Evolutionary conservation across 1,140 invertebrate genomes (phyloP), one percentile per base, ranked within the genome.

Genomic region (Diploscapter pachys): DNA sequence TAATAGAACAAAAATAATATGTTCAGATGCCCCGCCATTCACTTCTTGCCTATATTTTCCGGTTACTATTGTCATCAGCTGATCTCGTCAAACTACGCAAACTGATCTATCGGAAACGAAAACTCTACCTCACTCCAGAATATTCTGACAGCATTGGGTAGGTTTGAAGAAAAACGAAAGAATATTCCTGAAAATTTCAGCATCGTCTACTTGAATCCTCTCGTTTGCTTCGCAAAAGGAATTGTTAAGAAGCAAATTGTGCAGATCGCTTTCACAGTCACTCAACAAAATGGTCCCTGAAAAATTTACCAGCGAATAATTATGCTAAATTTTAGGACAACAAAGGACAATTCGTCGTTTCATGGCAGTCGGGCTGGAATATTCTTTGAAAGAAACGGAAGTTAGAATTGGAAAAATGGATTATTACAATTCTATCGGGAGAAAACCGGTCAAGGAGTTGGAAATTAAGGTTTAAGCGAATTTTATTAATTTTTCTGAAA

Each of bases 221-320:
- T 57, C 11, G 61, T 57, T 50, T 69, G 67, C 6, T 69, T 55
- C 55, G 49, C 67, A 8, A 55, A 59, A 8, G 67, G 67, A 31
- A 69, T 69, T 57, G 48, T 69, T 5, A 57, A 69, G 49, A 59
- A 31, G 57, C 67, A 69, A 48, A 55, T 69, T 5, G 67, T 69
- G 8, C 57, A 57, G 50, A 31, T 13, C 13, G 49, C 67, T 5
- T 69, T 69, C 55, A 69, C 67, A 31, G 51, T 49, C 3, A 69
- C 67, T 3, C 57, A 5, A 3, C 55, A 69, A 4, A 55, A 69
- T 5, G 67, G 67, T 50, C 11, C 8, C 4, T 31, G 31, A 11
- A 4, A 9, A 31, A 69, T 9, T 48, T 4, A 50, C 3, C 55
- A 69, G 6, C 9, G 55, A 31, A 57, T 57, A 2, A 31, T 31